Conservation (phyloP, 2,797 vertebrate genomes). For the Orientallactaga sibirica region DNA sequence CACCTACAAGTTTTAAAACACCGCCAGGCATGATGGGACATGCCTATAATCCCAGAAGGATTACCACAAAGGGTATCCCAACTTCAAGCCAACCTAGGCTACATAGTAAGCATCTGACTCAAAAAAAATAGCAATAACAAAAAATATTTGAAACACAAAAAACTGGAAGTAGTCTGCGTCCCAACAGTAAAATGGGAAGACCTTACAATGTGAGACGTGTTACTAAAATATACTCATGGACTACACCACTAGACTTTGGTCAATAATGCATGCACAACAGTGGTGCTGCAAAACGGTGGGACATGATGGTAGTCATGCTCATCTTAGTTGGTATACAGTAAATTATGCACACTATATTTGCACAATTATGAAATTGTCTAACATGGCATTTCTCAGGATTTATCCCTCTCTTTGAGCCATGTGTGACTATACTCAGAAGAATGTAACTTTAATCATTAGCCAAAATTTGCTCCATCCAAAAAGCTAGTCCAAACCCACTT, state of each 20-base stretch:
- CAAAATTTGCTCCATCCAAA: background rate
- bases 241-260: background rate
- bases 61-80: background rate
- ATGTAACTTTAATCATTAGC: background rate
- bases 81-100: background rate
- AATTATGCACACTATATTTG: background rate
- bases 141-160: background rate
- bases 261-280: background rate
- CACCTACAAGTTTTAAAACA: background rate
- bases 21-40: background rate
- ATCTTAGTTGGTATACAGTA: background rate
- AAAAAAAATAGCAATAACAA: background rate
- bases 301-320: background rate
- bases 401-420: background rate
- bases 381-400: background rate
- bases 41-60: background rate
- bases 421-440: background rate
- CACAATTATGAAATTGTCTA: background rate
- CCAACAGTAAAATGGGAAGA: background rate
- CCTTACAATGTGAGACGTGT: background rate
- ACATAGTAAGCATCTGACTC: background rate
- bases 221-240: background rate
- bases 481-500: background rate
- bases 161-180: background rate
- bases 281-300: background rate